Evolutionary conservation across 1,140 invertebrate species (phyloP), one percentile per base, ranked within the genome.

Genomic region (Ptiloglossa arizonensis): DNA sequence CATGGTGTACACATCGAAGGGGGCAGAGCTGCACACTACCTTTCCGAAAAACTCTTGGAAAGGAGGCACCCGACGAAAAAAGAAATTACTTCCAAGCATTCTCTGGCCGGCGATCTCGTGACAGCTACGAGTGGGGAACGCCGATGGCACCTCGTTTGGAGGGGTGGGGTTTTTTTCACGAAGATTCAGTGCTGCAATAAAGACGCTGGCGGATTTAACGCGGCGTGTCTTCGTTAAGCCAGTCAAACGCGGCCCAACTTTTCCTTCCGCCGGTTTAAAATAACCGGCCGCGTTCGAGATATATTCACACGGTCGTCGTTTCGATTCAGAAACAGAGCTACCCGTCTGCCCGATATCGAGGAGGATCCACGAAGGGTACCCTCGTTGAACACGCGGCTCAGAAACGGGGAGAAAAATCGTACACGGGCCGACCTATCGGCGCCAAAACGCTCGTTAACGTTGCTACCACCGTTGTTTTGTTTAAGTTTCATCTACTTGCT

Each of bases 221-320:
- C 81, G 72, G 84, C 89, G 88, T 87, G 80, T 89, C 88, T 89
- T 90, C 89, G 89, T 89, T 89, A 89, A 89, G 83, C 86, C 81
- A 64, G 84, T 77, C 86, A 88, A 90, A 90, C 83, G 76, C 41
- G 38, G 78, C 72, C 50, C 63, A 82, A 89, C 88, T 92, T 92
- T 91, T 89, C 89, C 91, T 90, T 91, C 87, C 29, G 80, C 79
- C 87, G 86, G 87, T 90, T 89, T 91, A 91, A 92, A 91, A 91
- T 91, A 91, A 91, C 88, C 84, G 87, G 86, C 87, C 84, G 64
- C 69, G 78, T 89, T 80, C 81, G 81, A 88, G 90, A 90, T 88
- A 89, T 90, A 13, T 41, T 90, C 89, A 91, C 90, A 91, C 88
- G 90, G 80, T 41, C 41, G 41, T 13, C 11, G 41, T 89, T 80